Base-by-base conservation (phyloP, 2,888 invertebrate genomes). In the Eurytoma californica region DNA sequence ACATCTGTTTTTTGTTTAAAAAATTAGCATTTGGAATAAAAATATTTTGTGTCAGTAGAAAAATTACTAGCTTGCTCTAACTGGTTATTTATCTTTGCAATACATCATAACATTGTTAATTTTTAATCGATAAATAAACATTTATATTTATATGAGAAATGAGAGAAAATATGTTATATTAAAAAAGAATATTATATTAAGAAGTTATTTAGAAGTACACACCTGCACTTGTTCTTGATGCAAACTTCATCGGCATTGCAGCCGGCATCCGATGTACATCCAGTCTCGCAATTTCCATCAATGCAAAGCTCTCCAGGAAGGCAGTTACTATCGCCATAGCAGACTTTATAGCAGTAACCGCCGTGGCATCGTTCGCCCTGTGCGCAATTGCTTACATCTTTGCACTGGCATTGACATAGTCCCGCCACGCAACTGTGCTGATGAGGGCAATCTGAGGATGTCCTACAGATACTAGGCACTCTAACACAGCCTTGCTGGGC, bases 401-500 rank as follows among this genome's bases (percentile, higher is more conserved):
- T 92, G 86, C 97, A 97, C 4, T 95, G 94, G 55, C 95, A 93
- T 87, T 94, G 95, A 86, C 97, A 97, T 83, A 94, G 92, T 70
- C 94, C 94, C 20, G 93, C 94, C 60, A 95, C 93, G 87, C 97
- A 97, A 91, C 94, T 93, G 84, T 96, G 95, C 69, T 94, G 94
- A 63, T 92, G 91, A 4, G 96, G 95, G 86, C 97, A 97, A 84
- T 96, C 94, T 68, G 92, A 92, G 55, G 93, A 92, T 80, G 92
- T 92, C 55, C 91, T 91, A 85, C 97, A 97, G 20, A 92, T 88
- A 58, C 92, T 92, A n/a, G 96, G 94, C 75, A 95, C 94, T 83
- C 97, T 92, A 7, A 97, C 95, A 87, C 97, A 97, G 5, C 97
- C 97, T 90, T 97, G 96, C 88, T 97, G 95, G 0, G 97, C 94